Evolutionary conservation across 1,140 invertebrate genomes (phyloP), one percentile per base, ranked within the genome.

Genomic region (Oscheius sp.): DNA sequence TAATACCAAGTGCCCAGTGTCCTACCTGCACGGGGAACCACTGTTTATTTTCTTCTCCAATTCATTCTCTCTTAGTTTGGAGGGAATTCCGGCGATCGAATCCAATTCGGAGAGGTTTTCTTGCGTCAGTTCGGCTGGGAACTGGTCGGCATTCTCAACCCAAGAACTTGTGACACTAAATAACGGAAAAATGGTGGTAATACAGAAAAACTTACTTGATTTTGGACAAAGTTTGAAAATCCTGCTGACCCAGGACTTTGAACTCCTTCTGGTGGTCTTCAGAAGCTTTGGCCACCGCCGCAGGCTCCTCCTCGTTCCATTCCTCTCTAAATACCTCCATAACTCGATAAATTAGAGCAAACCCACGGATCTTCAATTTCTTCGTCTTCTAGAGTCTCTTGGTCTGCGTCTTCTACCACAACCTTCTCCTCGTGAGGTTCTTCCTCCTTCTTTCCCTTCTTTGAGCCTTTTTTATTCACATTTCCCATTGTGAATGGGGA

Each of bases 1-100:
- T 74, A 49, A 3, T 74, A 38, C 18, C 3, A 42, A 20, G 45
- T 23, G 31, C 10, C 26, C 3, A 26, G 34, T 62, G 3, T n/a
- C n/a, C n/a, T 29, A 29, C 42, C 35, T 73, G 70, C 26, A 73
- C 70, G 18, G 70, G 70, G 20, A 73, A 73, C 70, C 70, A 73
- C 4, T 65, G 63, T 42, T 65, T 65, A 10, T 38, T 13, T 23
- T 65, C 63, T 3, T 18, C 10, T 23, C 45, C 7, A 20, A 65
- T 26, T 34, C n/a, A n/a, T 38, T 34, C n/a, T 65, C 23, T 18
- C 36, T 10, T 2, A 65, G 35, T 36, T 55, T 23, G 4, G 31
- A 26, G n/a, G 67, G 55, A 36, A 73, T 36, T 63, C 38, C 26
- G 4, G 70, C 31, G 10, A 65, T 13, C 32, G 42, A 29, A 0